These are phyloP conservation scores for Sinella curviseta DNA, from an alignment of 1,140 invertebrate genomes.

Conservation along the genomic window DNA sequence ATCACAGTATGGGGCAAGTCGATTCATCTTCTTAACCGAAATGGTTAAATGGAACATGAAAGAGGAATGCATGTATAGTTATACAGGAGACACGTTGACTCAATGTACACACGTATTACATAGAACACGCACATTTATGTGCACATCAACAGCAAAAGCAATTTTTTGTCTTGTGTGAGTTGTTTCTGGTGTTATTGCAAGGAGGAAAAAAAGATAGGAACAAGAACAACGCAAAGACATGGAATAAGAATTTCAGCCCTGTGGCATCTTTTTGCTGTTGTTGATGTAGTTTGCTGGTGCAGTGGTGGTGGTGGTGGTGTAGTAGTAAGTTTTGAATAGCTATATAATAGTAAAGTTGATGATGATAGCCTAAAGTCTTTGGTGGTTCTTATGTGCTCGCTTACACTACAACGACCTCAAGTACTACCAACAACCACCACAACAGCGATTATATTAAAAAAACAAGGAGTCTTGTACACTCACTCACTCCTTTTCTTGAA, in stretches of 20 bases:
- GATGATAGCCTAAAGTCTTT: conserved; percentile 15
- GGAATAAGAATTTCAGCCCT: conserved; percentile 21
- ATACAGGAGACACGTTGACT: too few relatives aligned
- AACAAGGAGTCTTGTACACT: too few relatives aligned
- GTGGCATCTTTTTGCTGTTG: background rate
- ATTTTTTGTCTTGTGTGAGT: background rate
- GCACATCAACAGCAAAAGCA: background rate
- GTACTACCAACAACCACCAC: too few relatives aligned
- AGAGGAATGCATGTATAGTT: conserved; percentile 10
- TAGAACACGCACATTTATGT: background rate
- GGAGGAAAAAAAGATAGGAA: too few relatives aligned
- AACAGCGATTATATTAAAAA: too few relatives aligned
- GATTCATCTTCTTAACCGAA: conserved; percentile 37
- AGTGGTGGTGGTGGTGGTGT: too few relatives aligned
- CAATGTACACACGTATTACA: background rate
- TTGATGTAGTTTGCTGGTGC: background rate
- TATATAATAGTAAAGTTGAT: background rate
- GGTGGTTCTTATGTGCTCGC: background rate
- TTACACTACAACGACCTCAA: background rate
- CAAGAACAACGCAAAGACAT: background rate
- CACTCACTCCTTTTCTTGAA: background rate
- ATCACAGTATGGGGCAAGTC: conserved; percentile 45
- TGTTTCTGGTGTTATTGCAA: too few relatives aligned
- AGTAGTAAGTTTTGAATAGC: too few relatives aligned
- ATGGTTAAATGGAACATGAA: background rate